These are phyloP conservation scores for Hyppa rectilinea DNA, from an alignment of 2,888 invertebrate genomes.

Conservation along the genomic window DNA sequence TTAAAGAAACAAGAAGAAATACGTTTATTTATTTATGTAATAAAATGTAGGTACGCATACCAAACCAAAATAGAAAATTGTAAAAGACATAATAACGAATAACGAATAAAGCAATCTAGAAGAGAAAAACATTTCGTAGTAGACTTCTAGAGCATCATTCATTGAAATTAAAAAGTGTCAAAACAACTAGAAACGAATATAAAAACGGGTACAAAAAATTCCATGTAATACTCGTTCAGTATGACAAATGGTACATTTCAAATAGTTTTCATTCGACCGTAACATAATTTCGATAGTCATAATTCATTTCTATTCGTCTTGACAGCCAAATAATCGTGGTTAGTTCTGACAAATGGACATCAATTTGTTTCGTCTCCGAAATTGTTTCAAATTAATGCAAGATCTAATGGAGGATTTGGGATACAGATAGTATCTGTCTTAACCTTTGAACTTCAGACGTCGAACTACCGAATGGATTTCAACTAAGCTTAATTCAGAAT, in stretches of 20 bases:
- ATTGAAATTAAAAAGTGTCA: constrained; percentile 24
- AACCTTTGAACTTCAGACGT: constrained; percentile 73
- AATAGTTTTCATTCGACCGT: constrained; percentile 62
- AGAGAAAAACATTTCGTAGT: not conserved
- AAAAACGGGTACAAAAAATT: constrained; percentile 29
- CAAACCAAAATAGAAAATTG: not conserved
- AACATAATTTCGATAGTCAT: constrained; percentile 64
- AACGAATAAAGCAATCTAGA: not conserved
- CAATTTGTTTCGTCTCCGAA: constrained; percentile 71
- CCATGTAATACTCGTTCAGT: constrained; percentile 43
- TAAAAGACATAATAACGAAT: not conserved
- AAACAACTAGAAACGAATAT: constrained; percentile 22
- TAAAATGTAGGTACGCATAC: too few relatives aligned
- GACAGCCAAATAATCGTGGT: constrained; percentile 65
- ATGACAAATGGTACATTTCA: constrained; percentile 55
- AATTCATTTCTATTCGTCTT: constrained; percentile 64
- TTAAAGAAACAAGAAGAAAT: too few relatives aligned
- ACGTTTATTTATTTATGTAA: too few relatives aligned
- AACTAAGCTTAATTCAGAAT: constrained; percentile 66
- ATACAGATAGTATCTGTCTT: constrained; percentile 72
- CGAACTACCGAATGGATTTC: constrained; percentile 62
- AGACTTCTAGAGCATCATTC: constrained; percentile 4
- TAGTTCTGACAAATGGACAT: constrained; percentile 66
- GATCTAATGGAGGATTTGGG: constrained; percentile 63
- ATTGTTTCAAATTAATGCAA: constrained; percentile 76